Evolutionary conservation across 1,140 invertebrate genomes (phyloP).

Genomic region (Ylistrum balloti): DNA sequence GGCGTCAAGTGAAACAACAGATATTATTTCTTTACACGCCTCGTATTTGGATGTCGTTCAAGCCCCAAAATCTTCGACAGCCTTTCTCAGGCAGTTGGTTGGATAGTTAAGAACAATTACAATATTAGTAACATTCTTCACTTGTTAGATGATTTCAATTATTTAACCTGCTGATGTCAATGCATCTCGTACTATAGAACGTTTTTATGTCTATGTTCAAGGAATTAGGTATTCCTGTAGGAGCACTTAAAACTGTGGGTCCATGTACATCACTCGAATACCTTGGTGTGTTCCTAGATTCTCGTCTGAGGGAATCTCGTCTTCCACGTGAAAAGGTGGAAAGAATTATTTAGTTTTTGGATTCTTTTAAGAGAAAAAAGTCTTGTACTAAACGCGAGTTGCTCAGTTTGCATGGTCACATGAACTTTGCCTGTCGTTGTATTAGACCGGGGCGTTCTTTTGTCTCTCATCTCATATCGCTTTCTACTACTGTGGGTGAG

Average conservation of each 20-base stretch:
- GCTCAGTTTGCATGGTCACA: background rate
- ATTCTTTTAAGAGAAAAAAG: background rate
- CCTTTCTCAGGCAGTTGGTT: too few species aligned
- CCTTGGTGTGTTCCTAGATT: too few species aligned
- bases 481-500: background rate
- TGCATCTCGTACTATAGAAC: background rate
- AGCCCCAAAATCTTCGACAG: too few species aligned
- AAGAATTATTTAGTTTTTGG: slow-evolving; percentile 36
- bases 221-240: slow-evolving; percentile 41
- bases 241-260: slow-evolving; percentile 46
- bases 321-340: slow-evolving; percentile 45
- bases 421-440: slow-evolving; percentile 52
- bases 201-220: too few species aligned
- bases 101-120: too few species aligned
- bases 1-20: slow-evolving; percentile 29
- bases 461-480: slow-evolving; percentile 49
- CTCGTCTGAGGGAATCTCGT: background rate
- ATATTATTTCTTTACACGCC: slow-evolving; percentile 48
- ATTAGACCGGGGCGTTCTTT: slow-evolving; percentile 50
- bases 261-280: too few species aligned
- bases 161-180: background rate
- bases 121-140: background rate
- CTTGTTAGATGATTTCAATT: slow-evolving; percentile 21
- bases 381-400: slow-evolving; percentile 48
- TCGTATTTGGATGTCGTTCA: slow-evolving; percentile 15